Conservation (phyloP, 2,113 vertebrate species). For the Mungos mungo region DNA sequence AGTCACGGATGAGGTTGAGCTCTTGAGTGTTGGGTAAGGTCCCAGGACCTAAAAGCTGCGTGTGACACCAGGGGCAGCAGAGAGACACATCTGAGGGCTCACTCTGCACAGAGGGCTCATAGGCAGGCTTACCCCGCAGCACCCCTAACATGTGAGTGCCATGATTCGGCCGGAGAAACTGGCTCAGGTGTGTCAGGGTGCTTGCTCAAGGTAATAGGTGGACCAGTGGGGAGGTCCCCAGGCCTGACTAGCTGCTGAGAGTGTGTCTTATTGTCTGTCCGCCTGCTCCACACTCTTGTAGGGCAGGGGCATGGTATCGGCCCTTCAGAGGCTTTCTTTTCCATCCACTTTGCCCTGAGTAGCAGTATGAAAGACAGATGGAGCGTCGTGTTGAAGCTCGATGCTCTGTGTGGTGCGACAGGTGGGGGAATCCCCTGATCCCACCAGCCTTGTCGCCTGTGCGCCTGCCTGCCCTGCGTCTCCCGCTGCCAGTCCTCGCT, state of each 20-base stretch:
- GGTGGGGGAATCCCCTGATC: background rate
- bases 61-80: background rate
- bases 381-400: background rate
- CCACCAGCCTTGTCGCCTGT: background rate
- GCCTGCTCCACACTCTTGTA: background rate
- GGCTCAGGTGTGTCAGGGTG: background rate
- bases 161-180: background rate
- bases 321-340: background rate
- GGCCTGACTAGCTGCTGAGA: background rate
- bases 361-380: background rate
- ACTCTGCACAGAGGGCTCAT: background rate
- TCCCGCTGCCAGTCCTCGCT: background rate
- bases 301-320: background rate
- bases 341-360: background rate
- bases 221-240: background rate
- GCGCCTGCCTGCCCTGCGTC: background rate
- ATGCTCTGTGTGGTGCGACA: background rate
- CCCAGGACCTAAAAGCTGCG: background rate
- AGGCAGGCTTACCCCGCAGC: background rate
- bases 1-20: background rate
- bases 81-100: background rate
- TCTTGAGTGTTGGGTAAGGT: background rate
- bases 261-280: background rate
- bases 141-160: background rate
- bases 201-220: background rate